These are phyloP conservation scores for Bradypodion pumilum DNA, from an alignment of 2,797 vertebrate species.

Conservation along the genomic window DNA sequence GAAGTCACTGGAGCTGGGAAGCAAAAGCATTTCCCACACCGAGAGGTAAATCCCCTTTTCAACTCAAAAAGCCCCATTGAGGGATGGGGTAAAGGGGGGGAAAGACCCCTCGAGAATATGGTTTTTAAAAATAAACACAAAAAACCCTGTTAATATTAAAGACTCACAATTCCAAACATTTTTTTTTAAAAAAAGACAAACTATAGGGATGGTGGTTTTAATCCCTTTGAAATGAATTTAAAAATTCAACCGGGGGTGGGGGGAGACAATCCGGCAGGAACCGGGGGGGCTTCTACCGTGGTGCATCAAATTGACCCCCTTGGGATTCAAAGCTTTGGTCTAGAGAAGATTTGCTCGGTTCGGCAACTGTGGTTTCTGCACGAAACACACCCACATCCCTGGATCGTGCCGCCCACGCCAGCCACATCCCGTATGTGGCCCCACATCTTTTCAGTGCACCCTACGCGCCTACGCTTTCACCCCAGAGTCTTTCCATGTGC, in stretches of 20 bases:
- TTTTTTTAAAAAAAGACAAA: neutral
- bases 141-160: slow-evolving; percentile 9
- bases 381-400: neutral
- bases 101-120: neutral
- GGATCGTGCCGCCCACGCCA: no score
- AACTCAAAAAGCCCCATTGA: neutral
- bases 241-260: neutral
- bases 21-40: neutral
- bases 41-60: neutral
- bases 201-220: neutral
- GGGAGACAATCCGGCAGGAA: neutral
- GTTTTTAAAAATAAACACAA: neutral
- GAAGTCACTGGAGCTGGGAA: neutral
- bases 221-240: neutral
- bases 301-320: neutral
- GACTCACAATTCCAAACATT: neutral
- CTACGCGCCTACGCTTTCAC: rapidly evolving
- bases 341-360: neutral
- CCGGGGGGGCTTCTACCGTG: neutral
- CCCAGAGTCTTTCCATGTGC: neutral
- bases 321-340: slow-evolving; percentile 45
- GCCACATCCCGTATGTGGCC: no score
- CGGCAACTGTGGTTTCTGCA: neutral
- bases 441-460: neutral
- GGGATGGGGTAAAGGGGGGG: neutral